Evolutionary conservation across 1,140 invertebrate species (phyloP).

Genomic region (Leptoteleia sp.): DNA sequence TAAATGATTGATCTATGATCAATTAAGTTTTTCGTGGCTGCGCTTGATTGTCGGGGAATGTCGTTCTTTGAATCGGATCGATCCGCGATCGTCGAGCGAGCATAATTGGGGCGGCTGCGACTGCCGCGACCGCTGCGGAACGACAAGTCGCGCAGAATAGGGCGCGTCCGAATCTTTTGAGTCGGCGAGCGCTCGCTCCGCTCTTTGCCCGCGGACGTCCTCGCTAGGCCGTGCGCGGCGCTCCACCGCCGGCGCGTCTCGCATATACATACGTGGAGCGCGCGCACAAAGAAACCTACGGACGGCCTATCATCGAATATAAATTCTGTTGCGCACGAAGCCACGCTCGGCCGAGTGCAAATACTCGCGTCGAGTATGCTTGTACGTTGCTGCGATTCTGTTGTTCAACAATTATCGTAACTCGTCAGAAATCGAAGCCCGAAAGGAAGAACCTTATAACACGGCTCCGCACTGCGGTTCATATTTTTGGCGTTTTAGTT

Average conservation of each 20-base stretch:
- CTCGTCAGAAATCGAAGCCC: conserved; percentile 45
- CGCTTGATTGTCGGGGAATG: conserved; percentile 58
- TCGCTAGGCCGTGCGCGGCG: no score
- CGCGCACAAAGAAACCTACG: no score
- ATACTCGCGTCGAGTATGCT: conserved; percentile 35
- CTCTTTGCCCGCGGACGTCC: no score
- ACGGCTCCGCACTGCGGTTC: conserved; percentile 5
- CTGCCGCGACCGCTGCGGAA: conserved; percentile 31
- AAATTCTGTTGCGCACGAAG: conserved; percentile 43
- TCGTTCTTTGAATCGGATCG: conserved; percentile 46
- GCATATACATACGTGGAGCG: no score
- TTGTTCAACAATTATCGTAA: conserved; percentile 51
- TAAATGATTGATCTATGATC: conserved; percentile 66
- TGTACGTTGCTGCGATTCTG: conserved; percentile 34
- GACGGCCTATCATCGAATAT: conserved; percentile 52
- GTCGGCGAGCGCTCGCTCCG: conserved; percentile 35
- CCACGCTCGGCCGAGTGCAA: conserved; percentile 45
- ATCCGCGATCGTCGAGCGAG: no score
- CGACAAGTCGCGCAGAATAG: conserved; percentile 43
- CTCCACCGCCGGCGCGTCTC: no score
- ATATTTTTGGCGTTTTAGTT: conserved; percentile 43
- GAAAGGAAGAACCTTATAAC: conserved; percentile 20
- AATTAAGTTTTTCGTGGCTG: conserved; percentile 59
- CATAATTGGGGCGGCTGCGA: conserved; percentile 55
- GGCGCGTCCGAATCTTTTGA: conserved; percentile 56